Evolutionary conservation across 1,140 invertebrate species (phyloP).

Genomic region (Yoshiicerus persimilis): DNA sequence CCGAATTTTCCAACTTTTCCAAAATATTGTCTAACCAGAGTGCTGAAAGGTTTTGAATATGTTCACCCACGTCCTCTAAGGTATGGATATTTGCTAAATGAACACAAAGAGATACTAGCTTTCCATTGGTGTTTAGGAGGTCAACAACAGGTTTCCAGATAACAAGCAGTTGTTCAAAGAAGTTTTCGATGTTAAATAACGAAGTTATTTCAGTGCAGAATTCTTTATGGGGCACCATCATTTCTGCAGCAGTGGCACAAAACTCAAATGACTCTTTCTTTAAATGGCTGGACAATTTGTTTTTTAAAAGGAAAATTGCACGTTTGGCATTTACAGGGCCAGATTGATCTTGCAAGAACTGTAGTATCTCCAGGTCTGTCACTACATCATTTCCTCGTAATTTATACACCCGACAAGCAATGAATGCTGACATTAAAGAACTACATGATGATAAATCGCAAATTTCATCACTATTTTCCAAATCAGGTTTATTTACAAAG

Average conservation of each 20-base stretch:
- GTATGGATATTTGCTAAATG: constrained; percentile 22
- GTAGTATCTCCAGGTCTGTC: constrained; percentile 30
- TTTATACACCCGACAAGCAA: constrained; percentile 38
- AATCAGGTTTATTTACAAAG: neutral
- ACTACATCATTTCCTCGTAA: constrained; percentile 22
- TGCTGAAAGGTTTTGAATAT: neutral
- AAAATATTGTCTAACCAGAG: constrained; percentile 36
- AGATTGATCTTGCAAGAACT: neutral
- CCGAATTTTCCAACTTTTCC: neutral
- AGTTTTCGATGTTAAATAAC: neutral
- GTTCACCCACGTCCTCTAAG: neutral
- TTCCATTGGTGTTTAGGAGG: constrained; percentile 26
- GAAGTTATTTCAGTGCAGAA: constrained; percentile 29
- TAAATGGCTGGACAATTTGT: neutral
- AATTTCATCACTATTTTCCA: neutral
- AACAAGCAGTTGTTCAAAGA: neutral
- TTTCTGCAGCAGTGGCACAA: neutral
- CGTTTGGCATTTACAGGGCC: neutral
- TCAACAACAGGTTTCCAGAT: constrained; percentile 32
- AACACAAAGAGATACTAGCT: neutral
- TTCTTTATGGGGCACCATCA: constrained; percentile 28
- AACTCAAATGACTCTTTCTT: neutral
- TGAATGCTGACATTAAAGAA: constrained; percentile 1
- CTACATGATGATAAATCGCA: neutral
- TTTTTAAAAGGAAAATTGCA: neutral